These are phyloP conservation scores for Laspeyria flexula DNA, from an alignment of 2,888 invertebrate species.

Conservation along the genomic window DNA sequence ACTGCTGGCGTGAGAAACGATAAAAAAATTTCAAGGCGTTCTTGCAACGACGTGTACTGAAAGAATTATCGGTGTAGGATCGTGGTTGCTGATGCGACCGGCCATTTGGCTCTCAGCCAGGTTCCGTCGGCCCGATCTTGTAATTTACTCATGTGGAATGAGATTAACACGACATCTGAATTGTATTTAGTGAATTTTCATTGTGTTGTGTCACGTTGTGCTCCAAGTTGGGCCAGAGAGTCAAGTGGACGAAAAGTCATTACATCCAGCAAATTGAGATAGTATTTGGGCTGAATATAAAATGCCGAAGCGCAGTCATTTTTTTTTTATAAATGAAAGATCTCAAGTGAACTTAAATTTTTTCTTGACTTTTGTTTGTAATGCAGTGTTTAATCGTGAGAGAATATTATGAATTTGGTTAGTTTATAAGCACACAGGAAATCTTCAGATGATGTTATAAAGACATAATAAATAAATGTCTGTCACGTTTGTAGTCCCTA, in stretches of 20 bases:
- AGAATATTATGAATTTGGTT: conserved; percentile 7
- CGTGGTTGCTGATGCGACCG: conserved; percentile 67
- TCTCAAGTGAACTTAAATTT: conserved; percentile 8
- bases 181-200: conserved; percentile 67
- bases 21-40: conserved; percentile 51
- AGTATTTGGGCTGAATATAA: conserved; percentile 5
- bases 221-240: conserved; percentile 19
- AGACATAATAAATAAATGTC: conserved; percentile 13
- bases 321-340: conserved; percentile 16
- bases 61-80: conserved; percentile 70
- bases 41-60: conserved; percentile 55
- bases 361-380: conserved; percentile 6
- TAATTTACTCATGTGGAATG: conserved; percentile 75
- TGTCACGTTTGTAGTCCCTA: conserved; percentile 7
- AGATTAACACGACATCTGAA: conserved; percentile 76
- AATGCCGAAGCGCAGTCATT: conserved; percentile 1
- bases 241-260: conserved; percentile 5
- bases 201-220: conserved; percentile 37
- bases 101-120: conserved; percentile 75
- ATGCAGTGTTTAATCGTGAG: conserved; percentile 9
- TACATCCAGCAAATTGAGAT: background rate
- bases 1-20: conserved; percentile 39
- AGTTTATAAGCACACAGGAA: conserved; percentile 7
- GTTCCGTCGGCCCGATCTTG: conserved; percentile 67
- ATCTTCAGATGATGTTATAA: conserved; percentile 6